Conservation (phyloP, 2,888 invertebrate species). For the Euplexia lucipara region DNA sequence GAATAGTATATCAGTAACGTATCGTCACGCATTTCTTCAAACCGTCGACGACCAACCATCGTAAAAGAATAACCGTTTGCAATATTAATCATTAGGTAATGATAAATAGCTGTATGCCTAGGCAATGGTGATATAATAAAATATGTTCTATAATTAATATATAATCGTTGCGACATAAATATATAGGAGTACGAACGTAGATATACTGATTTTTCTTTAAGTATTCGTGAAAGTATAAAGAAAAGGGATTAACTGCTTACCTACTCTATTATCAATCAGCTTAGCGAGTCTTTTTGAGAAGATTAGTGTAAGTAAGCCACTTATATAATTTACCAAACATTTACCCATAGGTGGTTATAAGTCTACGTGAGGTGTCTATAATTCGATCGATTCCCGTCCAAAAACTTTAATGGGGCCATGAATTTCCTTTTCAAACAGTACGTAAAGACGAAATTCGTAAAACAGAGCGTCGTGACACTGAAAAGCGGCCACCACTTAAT, state of each 20-base stretch:
- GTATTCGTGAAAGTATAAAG: slow-evolving; percentile 4
- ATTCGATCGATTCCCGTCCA: slow-evolving; percentile 12
- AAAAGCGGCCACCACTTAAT: slow-evolving; percentile 59
- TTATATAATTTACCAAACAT: background rate
- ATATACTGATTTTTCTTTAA: slow-evolving; percentile 1
- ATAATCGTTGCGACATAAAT: background rate
- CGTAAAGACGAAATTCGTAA: slow-evolving; percentile 45
- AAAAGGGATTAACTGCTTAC: slow-evolving; percentile 5
- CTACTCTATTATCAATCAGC: background rate
- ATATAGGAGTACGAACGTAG: background rate
- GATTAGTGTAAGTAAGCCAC: slow-evolving; percentile 17
- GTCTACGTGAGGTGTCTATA: slow-evolving; percentile 6
- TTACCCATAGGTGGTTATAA: background rate
- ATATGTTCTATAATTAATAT: background rate
- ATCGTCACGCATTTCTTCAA: slow-evolving; percentile 32
- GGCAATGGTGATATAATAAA: slow-evolving; percentile 13
- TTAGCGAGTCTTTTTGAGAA: slow-evolving; percentile 11
- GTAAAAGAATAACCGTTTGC: slow-evolving; percentile 14
- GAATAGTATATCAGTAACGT: slow-evolving; percentile 47
- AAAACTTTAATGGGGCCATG: slow-evolving; percentile 14
- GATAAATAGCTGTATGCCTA: slow-evolving; percentile 12
- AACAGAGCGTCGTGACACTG: slow-evolving; percentile 45
- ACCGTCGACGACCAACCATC: slow-evolving; percentile 17
- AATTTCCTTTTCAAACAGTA: slow-evolving; percentile 23
- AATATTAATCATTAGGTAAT: slow-evolving; percentile 30